phyloP scores from a whole-genome alignment of 2,113 vertebrate species.

The Reinhardtius hippoglossoides region DNA sequence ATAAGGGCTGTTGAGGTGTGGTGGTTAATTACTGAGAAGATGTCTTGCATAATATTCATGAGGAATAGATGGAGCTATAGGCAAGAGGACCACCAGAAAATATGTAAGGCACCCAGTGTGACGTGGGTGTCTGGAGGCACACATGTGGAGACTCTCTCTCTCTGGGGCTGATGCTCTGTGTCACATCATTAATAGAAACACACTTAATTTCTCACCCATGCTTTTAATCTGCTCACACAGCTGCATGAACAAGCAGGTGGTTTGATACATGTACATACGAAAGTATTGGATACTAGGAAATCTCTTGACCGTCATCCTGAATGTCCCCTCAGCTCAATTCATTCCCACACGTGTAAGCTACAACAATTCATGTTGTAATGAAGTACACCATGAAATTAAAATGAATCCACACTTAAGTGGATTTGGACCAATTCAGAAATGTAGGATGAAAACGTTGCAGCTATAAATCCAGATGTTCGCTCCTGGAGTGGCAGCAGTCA shows the following conservation, averaged over 20 bases:
- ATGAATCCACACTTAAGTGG: no score
- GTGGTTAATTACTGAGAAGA: constrained; percentile 20
- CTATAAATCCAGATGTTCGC: no score
- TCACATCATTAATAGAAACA: background rate
- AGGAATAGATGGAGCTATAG: background rate
- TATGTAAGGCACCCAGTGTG: background rate
- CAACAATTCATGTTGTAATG: no score
- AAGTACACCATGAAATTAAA: no score
- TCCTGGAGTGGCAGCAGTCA: no score
- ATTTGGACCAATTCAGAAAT: no score
- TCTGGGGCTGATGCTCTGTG: background rate
- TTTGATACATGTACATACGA: background rate
- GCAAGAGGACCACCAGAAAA: background rate
- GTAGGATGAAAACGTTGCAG: no score
- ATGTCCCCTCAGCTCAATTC: no score
- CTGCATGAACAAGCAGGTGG: background rate
- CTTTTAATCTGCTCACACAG: background rate
- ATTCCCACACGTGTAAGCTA: no score
- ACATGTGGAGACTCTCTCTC: background rate
- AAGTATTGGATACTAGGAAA: no score
- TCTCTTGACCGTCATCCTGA: background rate
- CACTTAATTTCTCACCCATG: background rate
- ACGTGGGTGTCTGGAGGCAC: background rate
- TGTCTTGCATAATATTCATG: background rate
- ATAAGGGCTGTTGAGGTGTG: background rate